Percentiles rank a stretch among this genome's conserved stretches.
Conservation (phyloP, 2,888 invertebrate genomes). For the Antheraea assamensis region DNA sequence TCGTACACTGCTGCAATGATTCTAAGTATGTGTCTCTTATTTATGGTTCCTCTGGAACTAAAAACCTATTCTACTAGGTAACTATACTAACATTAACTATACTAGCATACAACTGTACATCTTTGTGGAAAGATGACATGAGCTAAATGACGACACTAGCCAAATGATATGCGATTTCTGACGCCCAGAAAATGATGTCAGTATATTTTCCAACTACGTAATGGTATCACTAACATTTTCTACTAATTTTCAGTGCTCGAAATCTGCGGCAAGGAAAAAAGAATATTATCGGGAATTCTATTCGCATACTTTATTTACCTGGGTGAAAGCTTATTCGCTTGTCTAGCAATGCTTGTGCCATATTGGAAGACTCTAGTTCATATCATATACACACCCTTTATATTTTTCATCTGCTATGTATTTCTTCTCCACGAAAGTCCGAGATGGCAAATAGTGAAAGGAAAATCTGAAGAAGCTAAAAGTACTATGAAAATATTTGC, state of each 20-base stretch:
- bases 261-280: slow-evolving; percentile 54
- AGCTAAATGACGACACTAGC: no score
- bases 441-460: slow-evolving; percentile 65
- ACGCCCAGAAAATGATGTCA: background rate
- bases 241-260: slow-evolving; percentile 59
- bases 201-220: background rate
- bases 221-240: background rate
- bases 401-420: slow-evolving; percentile 52
- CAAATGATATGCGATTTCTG: no score
- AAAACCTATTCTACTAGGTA: background rate
- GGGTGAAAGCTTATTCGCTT: slow-evolving; percentile 61
- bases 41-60: background rate
- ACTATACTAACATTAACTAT: background rate
- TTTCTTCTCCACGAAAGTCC: slow-evolving; percentile 62
- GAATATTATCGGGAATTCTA: slow-evolving; percentile 60
- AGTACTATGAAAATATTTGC: slow-evolving; percentile 50
- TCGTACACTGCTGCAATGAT: slow-evolving; percentile 57
- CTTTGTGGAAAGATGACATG: no score
- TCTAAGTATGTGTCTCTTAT: slow-evolving; percentile 49
- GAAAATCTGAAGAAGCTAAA: slow-evolving; percentile 57
- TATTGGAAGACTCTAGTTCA: slow-evolving; percentile 63
- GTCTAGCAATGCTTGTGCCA: slow-evolving; percentile 59
- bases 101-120: no score
- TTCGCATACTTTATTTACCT: slow-evolving; percentile 61
- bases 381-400: slow-evolving; percentile 59